Conservation (phyloP, 1,140 invertebrate species). For the Augochlora pura region DNA sequence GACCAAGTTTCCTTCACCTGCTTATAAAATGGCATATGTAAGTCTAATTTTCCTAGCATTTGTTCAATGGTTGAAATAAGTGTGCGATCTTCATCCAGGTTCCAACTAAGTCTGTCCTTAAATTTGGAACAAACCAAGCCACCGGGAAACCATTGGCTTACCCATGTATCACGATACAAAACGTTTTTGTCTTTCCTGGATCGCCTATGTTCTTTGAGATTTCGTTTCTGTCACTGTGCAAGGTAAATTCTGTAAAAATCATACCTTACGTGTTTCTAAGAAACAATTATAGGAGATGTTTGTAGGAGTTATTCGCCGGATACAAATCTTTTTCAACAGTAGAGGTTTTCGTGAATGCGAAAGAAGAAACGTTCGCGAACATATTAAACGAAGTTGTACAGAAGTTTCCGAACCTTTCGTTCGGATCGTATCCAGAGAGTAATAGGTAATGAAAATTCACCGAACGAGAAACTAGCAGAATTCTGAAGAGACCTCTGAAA, state of each 20-base stretch:
- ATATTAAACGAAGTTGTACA: conserved; percentile 74
- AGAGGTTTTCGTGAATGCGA: conserved; percentile 77
- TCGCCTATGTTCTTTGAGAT: conserved; percentile 85
- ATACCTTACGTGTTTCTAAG: neutral
- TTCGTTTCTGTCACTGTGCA: conserved; percentile 80
- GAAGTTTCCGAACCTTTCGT: conserved; percentile 78
- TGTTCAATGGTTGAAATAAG: neutral
- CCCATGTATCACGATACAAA: conserved; percentile 85
- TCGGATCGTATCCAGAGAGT: conserved; percentile 81
- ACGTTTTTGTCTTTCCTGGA: conserved; percentile 91
- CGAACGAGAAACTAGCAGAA: neutral
- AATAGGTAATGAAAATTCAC: conserved; percentile 67
- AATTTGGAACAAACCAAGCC: conserved; percentile 72
- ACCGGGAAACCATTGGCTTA: conserved; percentile 75
- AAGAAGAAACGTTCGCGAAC: conserved; percentile 77
- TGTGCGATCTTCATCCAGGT: conserved; percentile 69
- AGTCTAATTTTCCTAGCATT: conserved; percentile 23
- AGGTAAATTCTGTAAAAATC: conserved; percentile 62
- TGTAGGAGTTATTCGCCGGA: conserved; percentile 74
- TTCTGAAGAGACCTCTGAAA: neutral
- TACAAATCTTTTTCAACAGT: conserved; percentile 74
- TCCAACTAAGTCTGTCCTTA: conserved; percentile 77
- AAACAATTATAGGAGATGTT: conserved; percentile 18
- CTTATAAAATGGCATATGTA: conserved; percentile 80
- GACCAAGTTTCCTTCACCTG: conserved; percentile 71